Evolutionary conservation across 2,113 vertebrate genomes (phyloP).

Genomic region (Spizaetus ornatus): DNA sequence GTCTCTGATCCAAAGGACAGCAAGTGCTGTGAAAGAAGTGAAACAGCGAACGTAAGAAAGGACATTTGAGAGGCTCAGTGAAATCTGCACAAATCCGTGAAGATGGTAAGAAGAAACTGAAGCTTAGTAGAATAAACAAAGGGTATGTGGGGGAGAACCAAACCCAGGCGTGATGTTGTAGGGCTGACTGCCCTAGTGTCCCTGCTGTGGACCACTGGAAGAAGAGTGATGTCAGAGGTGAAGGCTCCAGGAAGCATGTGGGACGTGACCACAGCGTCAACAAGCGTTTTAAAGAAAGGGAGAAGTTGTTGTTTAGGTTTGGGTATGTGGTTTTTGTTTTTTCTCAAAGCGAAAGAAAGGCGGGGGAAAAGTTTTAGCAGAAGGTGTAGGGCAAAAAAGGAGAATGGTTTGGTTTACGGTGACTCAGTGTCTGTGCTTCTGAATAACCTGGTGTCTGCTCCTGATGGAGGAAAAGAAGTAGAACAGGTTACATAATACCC

Average conservation of each 20-base stretch:
- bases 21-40: background rate
- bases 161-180: background rate
- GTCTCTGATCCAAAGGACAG: background rate
- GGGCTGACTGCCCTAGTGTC: rapidly evolving
- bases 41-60: background rate
- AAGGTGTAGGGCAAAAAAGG: background rate
- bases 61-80: background rate
- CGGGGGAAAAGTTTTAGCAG: rapidly evolving
- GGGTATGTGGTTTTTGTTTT: background rate
- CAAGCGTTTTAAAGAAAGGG: background rate
- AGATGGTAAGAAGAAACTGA: background rate
- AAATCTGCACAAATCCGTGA: background rate
- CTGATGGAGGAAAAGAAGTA: background rate
- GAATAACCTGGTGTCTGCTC: background rate
- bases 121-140: background rate
- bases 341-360: background rate
- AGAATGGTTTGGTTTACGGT: background rate
- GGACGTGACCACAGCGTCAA: rapidly evolving
- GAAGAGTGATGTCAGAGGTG: background rate
- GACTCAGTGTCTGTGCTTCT: background rate
- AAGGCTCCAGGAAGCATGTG: background rate
- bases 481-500: background rate
- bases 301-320: background rate
- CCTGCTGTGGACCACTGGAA: background rate
- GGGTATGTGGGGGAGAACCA: background rate